Conservation (phyloP, 2,888 invertebrate genomes). For the Hypolimnas misippus region DNA sequence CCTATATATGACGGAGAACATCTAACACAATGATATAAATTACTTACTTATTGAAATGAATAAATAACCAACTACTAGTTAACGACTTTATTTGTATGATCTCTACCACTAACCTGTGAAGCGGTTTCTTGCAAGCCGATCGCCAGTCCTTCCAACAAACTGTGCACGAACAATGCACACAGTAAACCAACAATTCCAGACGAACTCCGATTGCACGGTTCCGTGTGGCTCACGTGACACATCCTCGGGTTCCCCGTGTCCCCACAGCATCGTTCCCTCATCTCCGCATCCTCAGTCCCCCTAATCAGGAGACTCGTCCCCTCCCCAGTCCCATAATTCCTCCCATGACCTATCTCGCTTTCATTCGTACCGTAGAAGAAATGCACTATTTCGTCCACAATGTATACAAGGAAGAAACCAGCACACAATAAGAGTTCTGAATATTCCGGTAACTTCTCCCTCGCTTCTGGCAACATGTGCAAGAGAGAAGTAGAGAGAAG, state of each 20-base stretch:
- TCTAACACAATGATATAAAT: too few relatives aligned
- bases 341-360: constrained; percentile 35
- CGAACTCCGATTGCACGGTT: constrained; percentile 85
- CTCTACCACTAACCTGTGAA: constrained; percentile 82
- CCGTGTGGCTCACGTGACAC: constrained; percentile 87
- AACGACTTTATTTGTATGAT: too few relatives aligned
- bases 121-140: constrained; percentile 89
- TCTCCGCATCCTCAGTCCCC: constrained; percentile 48
- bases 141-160: constrained; percentile 91
- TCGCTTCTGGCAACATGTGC: constrained; percentile 92
- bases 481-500: constrained; percentile 89
- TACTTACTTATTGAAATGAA: too few relatives aligned
- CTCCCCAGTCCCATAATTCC: constrained; percentile 58
- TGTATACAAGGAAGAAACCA: constrained; percentile 89
- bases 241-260: constrained; percentile 70
- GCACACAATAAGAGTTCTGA: constrained; percentile 87
- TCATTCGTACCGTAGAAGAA: constrained; percentile 79
- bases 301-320: constrained; percentile 56
- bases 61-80: too few relatives aligned
- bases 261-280: constrained; percentile 62
- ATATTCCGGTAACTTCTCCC: constrained; percentile 82
- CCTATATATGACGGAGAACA: too few relatives aligned
- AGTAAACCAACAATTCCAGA: constrained; percentile 87
- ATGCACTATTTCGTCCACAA: constrained; percentile 89
- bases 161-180: constrained; percentile 90